phyloP scores from a whole-genome alignment of 2,113 vertebrate species.

The Lepidothrix coronata region DNA sequence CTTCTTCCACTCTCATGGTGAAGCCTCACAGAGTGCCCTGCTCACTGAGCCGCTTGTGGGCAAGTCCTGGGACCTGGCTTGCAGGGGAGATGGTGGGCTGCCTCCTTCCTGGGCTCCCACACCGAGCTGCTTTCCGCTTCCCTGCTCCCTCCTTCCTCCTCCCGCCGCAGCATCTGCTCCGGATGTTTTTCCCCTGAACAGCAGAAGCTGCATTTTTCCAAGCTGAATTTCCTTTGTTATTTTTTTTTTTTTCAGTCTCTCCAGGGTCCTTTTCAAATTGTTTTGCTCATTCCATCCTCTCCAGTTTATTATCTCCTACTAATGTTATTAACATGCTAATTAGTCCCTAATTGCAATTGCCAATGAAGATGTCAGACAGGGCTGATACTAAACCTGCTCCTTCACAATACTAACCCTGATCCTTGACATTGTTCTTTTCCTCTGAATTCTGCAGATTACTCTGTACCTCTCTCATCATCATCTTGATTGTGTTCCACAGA shows the following conservation, averaged over 20 bases:
- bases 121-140: background rate
- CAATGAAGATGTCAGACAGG: conserved; percentile 38
- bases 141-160: background rate
- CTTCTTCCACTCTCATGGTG: background rate
- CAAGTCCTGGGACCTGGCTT: background rate
- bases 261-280: background rate
- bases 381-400: background rate
- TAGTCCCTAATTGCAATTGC: background rate
- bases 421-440: background rate
- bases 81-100: fast-evolving
- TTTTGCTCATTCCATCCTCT: background rate
- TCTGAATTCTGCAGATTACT: background rate
- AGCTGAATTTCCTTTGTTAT: background rate
- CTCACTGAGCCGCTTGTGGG: background rate
- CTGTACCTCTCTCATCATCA: fast-evolving
- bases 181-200: background rate
- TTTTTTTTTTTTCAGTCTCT: background rate
- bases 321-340: conserved; percentile 42
- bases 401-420: background rate
- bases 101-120: background rate
- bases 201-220: background rate
- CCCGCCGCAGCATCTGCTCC: background rate
- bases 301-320: conserved; percentile 3
- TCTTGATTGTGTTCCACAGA: background rate
- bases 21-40: background rate